phyloP scores from a whole-genome alignment of 2,113 vertebrate genomes.

The Plecotus auritus region DNA sequence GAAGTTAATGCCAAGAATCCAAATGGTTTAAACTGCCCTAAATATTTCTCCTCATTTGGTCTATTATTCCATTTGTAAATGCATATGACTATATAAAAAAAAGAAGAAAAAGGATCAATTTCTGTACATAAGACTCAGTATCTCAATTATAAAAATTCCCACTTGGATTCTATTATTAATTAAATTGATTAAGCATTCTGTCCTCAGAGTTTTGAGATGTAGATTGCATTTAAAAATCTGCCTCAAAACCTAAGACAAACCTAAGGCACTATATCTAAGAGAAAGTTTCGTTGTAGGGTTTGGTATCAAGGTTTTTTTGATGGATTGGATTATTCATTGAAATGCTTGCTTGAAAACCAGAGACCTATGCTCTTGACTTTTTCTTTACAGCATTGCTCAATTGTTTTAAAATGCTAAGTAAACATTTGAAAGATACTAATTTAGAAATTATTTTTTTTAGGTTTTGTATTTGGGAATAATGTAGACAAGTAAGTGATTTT shows the following conservation, averaged over 20 bases:
- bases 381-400: background rate
- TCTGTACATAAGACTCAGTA: background rate
- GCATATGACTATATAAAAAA: background rate
- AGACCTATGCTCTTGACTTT: background rate
- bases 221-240: background rate
- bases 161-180: background rate
- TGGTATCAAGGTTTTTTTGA: background rate
- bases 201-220: background rate
- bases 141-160: background rate
- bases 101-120: background rate
- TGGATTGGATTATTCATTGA: background rate
- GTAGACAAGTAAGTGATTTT: conserved; percentile 77
- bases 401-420: conserved; percentile 49
- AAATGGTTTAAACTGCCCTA: background rate
- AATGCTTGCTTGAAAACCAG: background rate
- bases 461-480: conserved; percentile 72
- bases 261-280: background rate
- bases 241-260: background rate
- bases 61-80: background rate
- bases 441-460: conserved; percentile 71
- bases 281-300: background rate
- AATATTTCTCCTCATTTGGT: background rate
- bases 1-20: conserved; percentile 64
- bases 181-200: background rate
- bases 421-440: conserved; percentile 42